Conservation (phyloP, 2,113 vertebrate species). For the Tupaia chinensis region DNA sequence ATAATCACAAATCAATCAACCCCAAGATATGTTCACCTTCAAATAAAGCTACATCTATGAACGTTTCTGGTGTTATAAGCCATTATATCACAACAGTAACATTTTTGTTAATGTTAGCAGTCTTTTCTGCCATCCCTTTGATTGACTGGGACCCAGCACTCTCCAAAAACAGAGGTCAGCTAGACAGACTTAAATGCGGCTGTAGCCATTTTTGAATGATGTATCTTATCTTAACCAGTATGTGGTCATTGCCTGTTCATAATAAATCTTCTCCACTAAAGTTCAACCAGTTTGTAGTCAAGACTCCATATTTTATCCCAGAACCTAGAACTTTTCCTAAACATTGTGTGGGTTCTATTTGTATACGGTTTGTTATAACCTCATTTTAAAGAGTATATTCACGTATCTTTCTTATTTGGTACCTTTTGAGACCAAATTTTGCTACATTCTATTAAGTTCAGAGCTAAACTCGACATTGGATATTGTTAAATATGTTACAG, state of each 20-base stretch:
- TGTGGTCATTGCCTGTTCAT: not conserved
- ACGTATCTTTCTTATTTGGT: not conserved
- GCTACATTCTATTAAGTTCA: not conserved
- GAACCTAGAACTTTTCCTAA: not conserved
- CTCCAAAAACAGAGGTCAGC: not conserved
- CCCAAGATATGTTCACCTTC: too few relatives aligned
- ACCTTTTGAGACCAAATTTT: not conserved
- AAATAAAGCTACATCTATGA: not conserved
- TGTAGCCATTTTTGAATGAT: not conserved
- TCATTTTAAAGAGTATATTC: not conserved
- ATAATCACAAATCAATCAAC: too few relatives aligned
- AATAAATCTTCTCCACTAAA: not conserved
- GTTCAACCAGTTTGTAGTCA: not conserved
- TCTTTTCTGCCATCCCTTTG: not conserved
- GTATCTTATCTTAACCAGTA: not conserved
- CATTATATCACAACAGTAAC: not conserved
- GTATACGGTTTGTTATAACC: not conserved
- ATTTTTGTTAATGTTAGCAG: not conserved
- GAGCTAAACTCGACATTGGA: not conserved
- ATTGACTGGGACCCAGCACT: not conserved
- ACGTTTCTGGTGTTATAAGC: not conserved
- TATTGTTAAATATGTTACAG: not conserved
- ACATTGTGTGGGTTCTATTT: not conserved
- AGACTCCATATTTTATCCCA: not conserved
- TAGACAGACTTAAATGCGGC: not conserved